Conservation (phyloP, 1,140 invertebrate species). For the Archegozetes longisetosus region DNA sequence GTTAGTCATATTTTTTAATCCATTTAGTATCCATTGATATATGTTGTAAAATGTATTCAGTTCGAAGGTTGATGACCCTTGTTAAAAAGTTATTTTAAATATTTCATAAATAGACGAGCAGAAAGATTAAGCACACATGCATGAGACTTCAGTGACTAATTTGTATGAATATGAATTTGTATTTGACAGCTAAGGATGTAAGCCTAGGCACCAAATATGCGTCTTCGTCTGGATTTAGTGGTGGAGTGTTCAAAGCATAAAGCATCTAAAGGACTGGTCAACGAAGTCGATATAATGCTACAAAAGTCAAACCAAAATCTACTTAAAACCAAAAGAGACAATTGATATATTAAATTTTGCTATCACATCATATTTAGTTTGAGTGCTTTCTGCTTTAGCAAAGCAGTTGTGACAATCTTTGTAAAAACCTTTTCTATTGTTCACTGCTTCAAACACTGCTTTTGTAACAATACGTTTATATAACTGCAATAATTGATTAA, state of each 20-base stretch:
- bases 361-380: neutral
- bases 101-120: too few species aligned
- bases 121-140: too few species aligned
- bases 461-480: neutral
- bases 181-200: neutral
- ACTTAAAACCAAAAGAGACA: neutral
- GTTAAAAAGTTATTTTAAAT: too few species aligned
- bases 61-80: too few species aligned
- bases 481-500: conserved; percentile 1
- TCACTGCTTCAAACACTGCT: neutral
- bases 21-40: too few species aligned
- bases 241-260: neutral
- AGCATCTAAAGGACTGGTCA: neutral
- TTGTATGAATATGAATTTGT: neutral
- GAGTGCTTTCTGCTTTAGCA: neutral
- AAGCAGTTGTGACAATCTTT: neutral
- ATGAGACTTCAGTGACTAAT: neutral
- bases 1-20: too few species aligned
- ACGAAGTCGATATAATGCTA: neutral
- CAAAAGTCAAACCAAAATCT: neutral
- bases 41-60: too few species aligned
- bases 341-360: neutral
- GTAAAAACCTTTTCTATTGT: neutral
- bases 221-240: neutral
- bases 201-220: neutral